Percentiles rank a stretch among this genome's conserved stretches.
Evolutionary conservation across 2,888 invertebrate species (phyloP).

Genomic region (Anaspis maculata): DNA sequence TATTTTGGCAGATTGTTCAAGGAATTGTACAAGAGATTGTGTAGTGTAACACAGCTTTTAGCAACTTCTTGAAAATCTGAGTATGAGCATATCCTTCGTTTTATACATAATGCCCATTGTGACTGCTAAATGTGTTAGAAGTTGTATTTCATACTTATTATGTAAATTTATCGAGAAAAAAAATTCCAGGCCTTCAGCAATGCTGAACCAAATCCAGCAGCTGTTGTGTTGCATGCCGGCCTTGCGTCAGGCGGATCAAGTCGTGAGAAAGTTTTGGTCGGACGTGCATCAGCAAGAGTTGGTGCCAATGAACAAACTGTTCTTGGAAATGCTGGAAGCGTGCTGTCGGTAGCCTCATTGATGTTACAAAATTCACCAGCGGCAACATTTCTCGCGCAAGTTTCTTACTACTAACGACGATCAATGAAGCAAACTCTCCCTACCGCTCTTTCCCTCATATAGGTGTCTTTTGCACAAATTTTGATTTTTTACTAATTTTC

Average conservation of each 20-base stretch:
- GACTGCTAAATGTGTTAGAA: too few relatives aligned
- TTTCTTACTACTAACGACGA: neutral
- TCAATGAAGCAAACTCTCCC: too few relatives aligned
- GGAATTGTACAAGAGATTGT: too few relatives aligned
- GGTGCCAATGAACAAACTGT: slow-evolving; percentile 92
- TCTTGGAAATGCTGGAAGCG: slow-evolving; percentile 92
- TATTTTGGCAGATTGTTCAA: too few relatives aligned
- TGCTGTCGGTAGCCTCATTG: slow-evolving; percentile 52
- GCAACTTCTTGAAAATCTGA: too few relatives aligned
- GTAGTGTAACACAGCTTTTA: too few relatives aligned
- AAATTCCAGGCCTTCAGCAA: slow-evolving; percentile 56
- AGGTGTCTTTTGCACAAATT: neutral
- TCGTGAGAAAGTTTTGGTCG: slow-evolving; percentile 86
- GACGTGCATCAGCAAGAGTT: slow-evolving; percentile 78
- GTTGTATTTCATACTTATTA: neutral
- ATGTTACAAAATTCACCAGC: neutral
- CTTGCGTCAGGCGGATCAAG: slow-evolving; percentile 80
- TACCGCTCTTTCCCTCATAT: too few relatives aligned
- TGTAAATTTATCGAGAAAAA: slow-evolving; percentile 1
- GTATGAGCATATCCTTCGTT: too few relatives aligned
- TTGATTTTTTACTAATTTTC: slow-evolving; percentile 3
- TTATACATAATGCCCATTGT: too few relatives aligned
- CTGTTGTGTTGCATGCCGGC: slow-evolving; percentile 82
- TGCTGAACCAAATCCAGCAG: slow-evolving; percentile 71
- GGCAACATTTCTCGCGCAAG: neutral